Evolutionary conservation across 2,888 invertebrate genomes (phyloP), one percentile per base, ranked within the genome.

Genomic region (Drosophila hamatofila): DNA sequence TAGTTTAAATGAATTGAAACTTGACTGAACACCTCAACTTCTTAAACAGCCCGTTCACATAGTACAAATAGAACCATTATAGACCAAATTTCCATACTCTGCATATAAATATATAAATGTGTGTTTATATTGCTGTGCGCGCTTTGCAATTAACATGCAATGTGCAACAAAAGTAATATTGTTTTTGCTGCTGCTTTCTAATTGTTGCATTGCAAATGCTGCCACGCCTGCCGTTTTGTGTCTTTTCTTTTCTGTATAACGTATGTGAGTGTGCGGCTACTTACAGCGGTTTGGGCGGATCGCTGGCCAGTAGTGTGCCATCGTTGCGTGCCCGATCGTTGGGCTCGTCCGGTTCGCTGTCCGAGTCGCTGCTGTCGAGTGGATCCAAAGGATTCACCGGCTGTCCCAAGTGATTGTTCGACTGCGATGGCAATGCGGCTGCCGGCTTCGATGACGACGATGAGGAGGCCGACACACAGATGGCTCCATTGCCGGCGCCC

Each of bases 261-360:
- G 18, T 7, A 30, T 25, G 9, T n/a, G 3, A 23, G 44, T 3
- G 16, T 16, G 8, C 16, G 18, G 9, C 16, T 87, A 96, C 97
- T 96, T 94, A 97, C 98, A 99, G 96, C 88, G 98, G 98, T 93
- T 98, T 97, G 25, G 98, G 98, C 63, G 98, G 98, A 94, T 99
- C 98, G 90, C 98, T 98, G 74, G 98, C 98, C 61, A 98, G 94
- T 63, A 99, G 94, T 3, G 99, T 98, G 75, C 98, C 99, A 93
- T 99, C 98, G 90, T 98, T 97, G 81, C 97, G 94, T 69, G 95
- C 95, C 81, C 96, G 94, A 66, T 97, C 96, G 80, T 96, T 96
- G 84, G 96, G 96, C 90, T 96, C 97, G 88, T 96, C 97, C 41
- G 96, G 96, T 90, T 97, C 97, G 18, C 96, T 96, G 91, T 97